Evolutionary conservation across 1,140 invertebrate genomes (phyloP).

Genomic region (Bombus turneri): DNA sequence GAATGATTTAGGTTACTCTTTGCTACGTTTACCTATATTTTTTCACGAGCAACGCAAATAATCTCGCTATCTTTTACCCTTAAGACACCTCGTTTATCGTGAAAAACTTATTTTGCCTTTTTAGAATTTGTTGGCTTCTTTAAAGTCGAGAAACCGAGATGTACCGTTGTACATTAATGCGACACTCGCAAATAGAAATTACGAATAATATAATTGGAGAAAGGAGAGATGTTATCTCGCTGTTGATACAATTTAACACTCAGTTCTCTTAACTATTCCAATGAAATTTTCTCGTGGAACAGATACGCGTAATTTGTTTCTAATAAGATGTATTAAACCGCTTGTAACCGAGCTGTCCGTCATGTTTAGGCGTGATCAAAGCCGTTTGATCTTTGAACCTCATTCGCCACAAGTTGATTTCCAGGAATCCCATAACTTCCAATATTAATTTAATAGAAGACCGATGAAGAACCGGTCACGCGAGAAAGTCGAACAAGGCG

Average conservation of each 20-base stretch:
- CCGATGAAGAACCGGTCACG: not conserved
- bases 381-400: not conserved
- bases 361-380: not conserved
- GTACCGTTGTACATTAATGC: too few species aligned
- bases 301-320: not conserved
- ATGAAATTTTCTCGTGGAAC: not conserved
- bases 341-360: not conserved
- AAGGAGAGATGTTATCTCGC: not conserved
- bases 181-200: not conserved
- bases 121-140: not conserved
- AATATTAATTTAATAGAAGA: conserved; percentile 23
- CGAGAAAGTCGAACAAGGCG: not conserved
- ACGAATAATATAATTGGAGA: not conserved
- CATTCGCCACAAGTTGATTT: not conserved
- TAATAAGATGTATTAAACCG: not conserved
- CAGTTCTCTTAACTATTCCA: too few species aligned
- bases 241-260: not conserved
- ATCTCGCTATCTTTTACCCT: not conserved
- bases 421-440: conserved; percentile 7
- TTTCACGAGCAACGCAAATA: not conserved
- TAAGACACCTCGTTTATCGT: not conserved
- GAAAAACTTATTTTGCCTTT: not conserved
- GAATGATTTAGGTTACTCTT: not conserved
- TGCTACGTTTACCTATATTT: too few species aligned
- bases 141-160: not conserved